Percentiles rank a stretch among this genome's conserved stretches.
These are phyloP conservation scores for Tineola bisselliella DNA, from an alignment of 2,888 invertebrate genomes.

Conservation along the genomic window DNA sequence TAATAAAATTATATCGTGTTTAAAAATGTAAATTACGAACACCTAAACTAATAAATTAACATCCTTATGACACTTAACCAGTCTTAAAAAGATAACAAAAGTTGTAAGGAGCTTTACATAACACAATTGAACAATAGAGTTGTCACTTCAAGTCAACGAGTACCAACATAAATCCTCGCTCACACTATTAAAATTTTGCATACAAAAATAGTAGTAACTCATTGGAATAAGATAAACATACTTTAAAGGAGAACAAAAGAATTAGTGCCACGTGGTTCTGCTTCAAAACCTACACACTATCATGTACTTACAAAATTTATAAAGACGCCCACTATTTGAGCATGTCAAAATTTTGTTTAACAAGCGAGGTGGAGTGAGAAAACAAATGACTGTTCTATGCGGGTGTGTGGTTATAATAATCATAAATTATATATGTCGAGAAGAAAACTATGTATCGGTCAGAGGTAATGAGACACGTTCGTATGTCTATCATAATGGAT, in stretches of 20 bases:
- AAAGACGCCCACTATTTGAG: slow-evolving; percentile 38
- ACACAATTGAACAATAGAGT: slow-evolving; percentile 28
- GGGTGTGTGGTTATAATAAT: slow-evolving; percentile 38
- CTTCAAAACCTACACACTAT: slow-evolving; percentile 29
- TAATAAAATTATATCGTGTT: background rate
- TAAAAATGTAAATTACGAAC: background rate
- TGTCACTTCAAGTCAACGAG: slow-evolving; percentile 24
- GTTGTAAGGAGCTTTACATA: slow-evolving; percentile 13
- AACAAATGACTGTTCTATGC: slow-evolving; percentile 43
- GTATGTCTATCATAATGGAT: slow-evolving; percentile 31
- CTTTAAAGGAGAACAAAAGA: slow-evolving; percentile 46
- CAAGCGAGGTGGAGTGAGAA: slow-evolving; percentile 39
- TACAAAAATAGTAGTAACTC: slow-evolving; percentile 29
- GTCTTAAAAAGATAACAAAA: background rate
- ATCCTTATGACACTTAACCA: slow-evolving; percentile 8
- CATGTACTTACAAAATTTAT: slow-evolving; percentile 16
- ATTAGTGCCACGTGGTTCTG: slow-evolving; percentile 36
- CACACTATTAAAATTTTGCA: slow-evolving; percentile 39
- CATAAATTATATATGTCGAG: slow-evolving; percentile 33
- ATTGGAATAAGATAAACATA: slow-evolving; percentile 26
- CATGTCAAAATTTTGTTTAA: slow-evolving; percentile 46
- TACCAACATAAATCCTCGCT: slow-evolving; percentile 21
- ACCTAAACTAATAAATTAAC: slow-evolving; percentile 7
- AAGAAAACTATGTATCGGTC: slow-evolving; percentile 22
- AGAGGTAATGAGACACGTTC: slow-evolving; percentile 34